Conservation (phyloP, 2,888 invertebrate genomes). For the Drosophila melanocephala region DNA sequence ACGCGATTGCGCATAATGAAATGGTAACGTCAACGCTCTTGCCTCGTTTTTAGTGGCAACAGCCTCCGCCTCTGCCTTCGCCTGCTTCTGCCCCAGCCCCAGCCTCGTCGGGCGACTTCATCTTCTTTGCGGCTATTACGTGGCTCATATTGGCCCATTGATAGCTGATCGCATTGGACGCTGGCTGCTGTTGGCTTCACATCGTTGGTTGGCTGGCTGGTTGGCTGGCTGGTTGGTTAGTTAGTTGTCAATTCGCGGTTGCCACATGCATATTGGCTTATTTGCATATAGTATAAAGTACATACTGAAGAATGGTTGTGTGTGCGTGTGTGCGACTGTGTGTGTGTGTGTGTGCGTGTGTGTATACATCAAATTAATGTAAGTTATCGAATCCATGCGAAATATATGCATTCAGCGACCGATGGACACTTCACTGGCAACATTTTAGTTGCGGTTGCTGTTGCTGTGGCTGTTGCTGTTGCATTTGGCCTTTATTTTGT, state of each 20-base stretch:
- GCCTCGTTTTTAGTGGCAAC: slow-evolving; percentile 20
- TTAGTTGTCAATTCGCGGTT: slow-evolving; percentile 57
- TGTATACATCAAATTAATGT: slow-evolving; percentile 77
- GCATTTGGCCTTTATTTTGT: slow-evolving; percentile 8
- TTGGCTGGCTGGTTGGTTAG: slow-evolving; percentile 46
- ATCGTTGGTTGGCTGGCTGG: slow-evolving; percentile 3
- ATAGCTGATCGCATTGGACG: slow-evolving; percentile 51
- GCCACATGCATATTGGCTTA: slow-evolving; percentile 32
- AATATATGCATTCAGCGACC: slow-evolving; percentile 53
- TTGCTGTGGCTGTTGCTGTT: slow-evolving; percentile 62
- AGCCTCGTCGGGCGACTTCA: neutral
- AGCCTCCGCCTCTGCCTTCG: slow-evolving; percentile 3
- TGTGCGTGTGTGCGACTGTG: slow-evolving; percentile 18
- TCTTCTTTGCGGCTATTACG: slow-evolving; percentile 34
- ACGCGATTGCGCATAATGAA: slow-evolving; percentile 59
- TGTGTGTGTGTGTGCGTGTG: slow-evolving; percentile 21
- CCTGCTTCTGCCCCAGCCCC: neutral
- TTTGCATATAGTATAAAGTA: slow-evolving; percentile 14
- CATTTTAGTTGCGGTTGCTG: slow-evolving; percentile 67
- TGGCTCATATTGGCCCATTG: slow-evolving; percentile 47
- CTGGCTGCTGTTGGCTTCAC: slow-evolving; percentile 18
- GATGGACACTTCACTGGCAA: slow-evolving; percentile 54
- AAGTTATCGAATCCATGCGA: slow-evolving; percentile 78
- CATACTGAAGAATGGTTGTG: neutral
- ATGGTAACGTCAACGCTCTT: slow-evolving; percentile 52